Evolutionary conservation across 2,797 vertebrate genomes (phyloP).

Genomic region (Cyprinodon diabolis): DNA sequence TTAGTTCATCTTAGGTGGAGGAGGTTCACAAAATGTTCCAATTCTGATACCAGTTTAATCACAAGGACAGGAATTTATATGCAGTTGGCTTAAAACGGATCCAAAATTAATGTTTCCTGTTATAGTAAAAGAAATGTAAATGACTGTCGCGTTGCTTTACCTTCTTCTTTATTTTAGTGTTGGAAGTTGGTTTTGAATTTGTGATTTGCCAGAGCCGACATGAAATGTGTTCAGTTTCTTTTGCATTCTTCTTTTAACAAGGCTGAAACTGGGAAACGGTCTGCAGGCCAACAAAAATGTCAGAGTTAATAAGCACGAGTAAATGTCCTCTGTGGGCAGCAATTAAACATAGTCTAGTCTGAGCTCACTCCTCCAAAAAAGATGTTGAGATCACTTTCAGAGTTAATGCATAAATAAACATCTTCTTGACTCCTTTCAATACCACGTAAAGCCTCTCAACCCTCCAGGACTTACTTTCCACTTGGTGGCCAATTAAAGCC

Average conservation of each 20-base stretch:
- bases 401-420: background rate
- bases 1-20: background rate
- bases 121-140: background rate
- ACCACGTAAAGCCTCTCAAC: slow-evolving; percentile 1
- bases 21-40: slow-evolving; percentile 4
- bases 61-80: background rate
- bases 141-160: background rate
- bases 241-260: background rate
- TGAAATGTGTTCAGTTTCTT: background rate
- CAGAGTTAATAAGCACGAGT: background rate
- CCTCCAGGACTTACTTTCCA: slow-evolving; percentile 1
- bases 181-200: background rate
- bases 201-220: background rate
- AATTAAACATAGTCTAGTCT: slow-evolving; percentile 11
- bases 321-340: slow-evolving; percentile 10
- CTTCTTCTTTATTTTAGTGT: background rate
- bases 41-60: slow-evolving; percentile 4
- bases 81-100: background rate
- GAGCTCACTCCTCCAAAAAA: slow-evolving; percentile 2
- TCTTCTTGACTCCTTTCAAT: slow-evolving; percentile 4
- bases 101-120: background rate
- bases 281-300: slow-evolving; percentile 5
- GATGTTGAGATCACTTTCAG: background rate
- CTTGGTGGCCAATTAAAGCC: slow-evolving; percentile 24
- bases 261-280: background rate